Base-by-base conservation (phyloP, 2,113 vertebrate species). In the Corythornis vintsioides region DNA sequence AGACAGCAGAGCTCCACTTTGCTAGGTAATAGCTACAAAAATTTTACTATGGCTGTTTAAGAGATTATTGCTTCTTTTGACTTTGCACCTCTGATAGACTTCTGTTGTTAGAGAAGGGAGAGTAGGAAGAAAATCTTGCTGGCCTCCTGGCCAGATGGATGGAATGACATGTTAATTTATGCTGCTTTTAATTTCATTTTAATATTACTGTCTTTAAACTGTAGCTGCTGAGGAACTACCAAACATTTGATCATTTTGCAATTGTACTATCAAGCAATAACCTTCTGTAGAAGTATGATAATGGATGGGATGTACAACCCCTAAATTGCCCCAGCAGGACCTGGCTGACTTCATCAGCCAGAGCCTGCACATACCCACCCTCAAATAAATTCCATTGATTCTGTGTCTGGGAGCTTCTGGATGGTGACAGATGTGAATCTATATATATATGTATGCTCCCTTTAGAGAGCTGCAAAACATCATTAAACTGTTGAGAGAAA, bases 401-500 rank as follows among this genome's bases (percentile, higher is more conserved):
- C 29, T 73, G 12, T 72, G 12, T 79, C 38, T 92, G 38, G 13
- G 45, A 88, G 33, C 70, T 89, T 88, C 60, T 90, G 31, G 31
- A 26, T 24, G 56, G 38, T 25, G 42, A 47, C 28, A 75, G 66
- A 73, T 92, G 47, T 84, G 55, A 76, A 29, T 87, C 78, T 79
- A 40, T 82, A 28, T 70, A 55, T 75, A 73, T 12, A 6, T 42
- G 11, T 40, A 43, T 0, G 0, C 26, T 94, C 72, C 53, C 59
- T 88, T 76, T 81, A 75, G 88, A 93, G 81, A 78, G 70, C 66
- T 90, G 42, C 42, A 79, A 93, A 86, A 66, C 28, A 26, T 85
- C 53, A 40, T 89, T 94, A 80, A 91, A 59, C 28, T 76, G 52
- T 35, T 87, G 63, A 85, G 71, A 64, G 64, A 52, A 85, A 70